Evolutionary conservation across 2,888 invertebrate species (phyloP).

Genomic region (Ophonus ardosiacus): DNA sequence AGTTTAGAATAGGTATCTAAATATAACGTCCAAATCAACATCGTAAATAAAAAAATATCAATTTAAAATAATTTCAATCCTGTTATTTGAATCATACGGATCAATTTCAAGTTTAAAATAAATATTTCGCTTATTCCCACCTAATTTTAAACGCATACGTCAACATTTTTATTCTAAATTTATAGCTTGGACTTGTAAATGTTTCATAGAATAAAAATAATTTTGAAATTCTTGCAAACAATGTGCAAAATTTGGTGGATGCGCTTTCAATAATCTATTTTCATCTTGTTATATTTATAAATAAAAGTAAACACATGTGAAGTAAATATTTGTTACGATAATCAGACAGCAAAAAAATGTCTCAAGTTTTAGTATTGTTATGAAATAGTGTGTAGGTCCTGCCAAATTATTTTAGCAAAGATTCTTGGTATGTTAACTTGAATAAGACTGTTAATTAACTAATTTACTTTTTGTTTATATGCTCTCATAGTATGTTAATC

Average conservation of each 20-base stretch:
- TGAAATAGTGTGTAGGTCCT: slow-evolving; percentile 3
- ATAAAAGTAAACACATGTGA: slow-evolving; percentile 8
- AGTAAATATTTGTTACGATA: slow-evolving; percentile 39
- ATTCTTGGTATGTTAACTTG: slow-evolving; percentile 19
- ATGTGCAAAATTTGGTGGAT: slow-evolving; percentile 20
- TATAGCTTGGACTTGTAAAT: slow-evolving; percentile 13
- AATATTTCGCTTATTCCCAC: slow-evolving; percentile 22
- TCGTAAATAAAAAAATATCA: slow-evolving; percentile 53
- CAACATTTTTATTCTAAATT: slow-evolving; percentile 46
- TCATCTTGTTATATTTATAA: slow-evolving; percentile 6
- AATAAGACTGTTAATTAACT: slow-evolving; percentile 24
- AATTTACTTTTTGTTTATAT: slow-evolving; percentile 3
- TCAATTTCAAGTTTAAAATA: slow-evolving; percentile 45
- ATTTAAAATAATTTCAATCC: slow-evolving; percentile 31
- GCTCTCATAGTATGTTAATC: background rate
- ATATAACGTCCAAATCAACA: slow-evolving; percentile 58
- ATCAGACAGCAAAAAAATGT: slow-evolving; percentile 26
- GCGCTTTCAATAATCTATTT: slow-evolving; percentile 1
- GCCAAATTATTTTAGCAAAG: slow-evolving; percentile 32
- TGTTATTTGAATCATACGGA: slow-evolving; percentile 3
- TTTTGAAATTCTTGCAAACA: slow-evolving; percentile 4
- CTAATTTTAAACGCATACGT: slow-evolving; percentile 51
- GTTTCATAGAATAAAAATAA: slow-evolving; percentile 35
- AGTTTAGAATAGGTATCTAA: slow-evolving; percentile 60
- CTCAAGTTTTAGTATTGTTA: slow-evolving; percentile 32